These are phyloP conservation scores for Anas georgica DNA, from an alignment of 2,797 vertebrate genomes.

Conservation along the genomic window DNA sequence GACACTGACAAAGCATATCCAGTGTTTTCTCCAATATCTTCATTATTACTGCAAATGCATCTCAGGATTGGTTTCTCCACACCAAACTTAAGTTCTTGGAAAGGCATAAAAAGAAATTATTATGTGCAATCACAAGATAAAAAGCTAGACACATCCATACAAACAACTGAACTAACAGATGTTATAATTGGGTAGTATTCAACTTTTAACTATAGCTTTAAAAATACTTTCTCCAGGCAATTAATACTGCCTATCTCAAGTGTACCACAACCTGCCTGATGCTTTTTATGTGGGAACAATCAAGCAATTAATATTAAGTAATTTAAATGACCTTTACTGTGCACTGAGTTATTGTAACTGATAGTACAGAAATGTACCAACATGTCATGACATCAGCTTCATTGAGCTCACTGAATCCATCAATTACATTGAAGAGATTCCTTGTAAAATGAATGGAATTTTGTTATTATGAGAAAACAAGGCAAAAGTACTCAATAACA, in stretches of 20 bases:
- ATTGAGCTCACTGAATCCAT: not conserved
- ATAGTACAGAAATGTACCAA: not conserved
- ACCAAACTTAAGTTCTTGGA: not conserved
- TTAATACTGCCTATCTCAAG: not conserved
- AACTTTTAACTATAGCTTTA: not conserved
- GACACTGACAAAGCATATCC: not conserved
- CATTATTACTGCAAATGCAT: not conserved
- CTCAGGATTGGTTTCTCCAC: not conserved
- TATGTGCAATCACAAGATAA: not conserved
- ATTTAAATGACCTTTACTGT: not conserved
- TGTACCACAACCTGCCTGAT: not conserved
- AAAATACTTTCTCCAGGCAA: not conserved
- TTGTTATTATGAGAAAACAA: not conserved
- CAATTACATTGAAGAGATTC: not conserved
- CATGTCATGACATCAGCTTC: not conserved
- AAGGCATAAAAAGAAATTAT: not conserved
- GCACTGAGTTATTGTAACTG: not conserved
- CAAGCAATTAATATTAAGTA: not conserved
- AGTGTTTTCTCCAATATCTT: not conserved
- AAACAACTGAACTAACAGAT: not conserved
- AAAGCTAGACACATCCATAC: not conserved
- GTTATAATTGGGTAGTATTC: not conserved
- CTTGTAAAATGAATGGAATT: constrained; percentile 32
- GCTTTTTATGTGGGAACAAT: not conserved
- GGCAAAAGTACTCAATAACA: not conserved